Evolutionary conservation across 2,888 invertebrate species (phyloP).

Genomic region (Euclidia mi): DNA sequence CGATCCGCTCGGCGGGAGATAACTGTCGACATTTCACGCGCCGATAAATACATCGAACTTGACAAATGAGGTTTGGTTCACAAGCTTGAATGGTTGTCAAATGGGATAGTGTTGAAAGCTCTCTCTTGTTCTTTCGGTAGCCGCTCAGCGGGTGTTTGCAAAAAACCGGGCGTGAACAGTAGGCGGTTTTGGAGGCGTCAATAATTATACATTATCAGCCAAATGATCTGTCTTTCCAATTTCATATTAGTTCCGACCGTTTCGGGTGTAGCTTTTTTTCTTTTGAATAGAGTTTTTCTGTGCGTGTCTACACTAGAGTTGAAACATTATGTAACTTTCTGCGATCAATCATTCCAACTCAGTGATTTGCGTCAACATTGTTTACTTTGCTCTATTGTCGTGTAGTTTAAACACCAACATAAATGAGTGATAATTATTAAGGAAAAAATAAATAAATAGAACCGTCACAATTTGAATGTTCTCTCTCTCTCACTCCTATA

Average conservation of each 20-base stretch:
- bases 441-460: too few species aligned
- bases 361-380: constrained; percentile 6
- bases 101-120: constrained; percentile 70
- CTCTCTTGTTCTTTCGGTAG: constrained; percentile 67
- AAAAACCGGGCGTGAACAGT: constrained; percentile 74
- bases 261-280: constrained; percentile 39
- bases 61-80: constrained; percentile 58
- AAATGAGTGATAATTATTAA: background rate
- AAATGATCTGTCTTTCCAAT: constrained; percentile 39
- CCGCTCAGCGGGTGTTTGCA: constrained; percentile 64
- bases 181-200: too few species aligned
- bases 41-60: constrained; percentile 59
- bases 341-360: constrained; percentile 48
- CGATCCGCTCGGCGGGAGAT: constrained; percentile 62
- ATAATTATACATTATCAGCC: constrained; percentile 72
- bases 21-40: constrained; percentile 65
- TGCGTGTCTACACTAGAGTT: constrained; percentile 16
- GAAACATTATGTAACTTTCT: constrained; percentile 1
- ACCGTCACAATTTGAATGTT: too few species aligned
- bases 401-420: background rate
- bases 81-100: constrained; percentile 42
- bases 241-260: too few species aligned
- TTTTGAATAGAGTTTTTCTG: constrained; percentile 23
- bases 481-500: too few species aligned
- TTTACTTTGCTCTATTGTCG: background rate